Base-by-base conservation (phyloP, 2,888 invertebrate species). In the Dolomedes plantarius region DNA sequence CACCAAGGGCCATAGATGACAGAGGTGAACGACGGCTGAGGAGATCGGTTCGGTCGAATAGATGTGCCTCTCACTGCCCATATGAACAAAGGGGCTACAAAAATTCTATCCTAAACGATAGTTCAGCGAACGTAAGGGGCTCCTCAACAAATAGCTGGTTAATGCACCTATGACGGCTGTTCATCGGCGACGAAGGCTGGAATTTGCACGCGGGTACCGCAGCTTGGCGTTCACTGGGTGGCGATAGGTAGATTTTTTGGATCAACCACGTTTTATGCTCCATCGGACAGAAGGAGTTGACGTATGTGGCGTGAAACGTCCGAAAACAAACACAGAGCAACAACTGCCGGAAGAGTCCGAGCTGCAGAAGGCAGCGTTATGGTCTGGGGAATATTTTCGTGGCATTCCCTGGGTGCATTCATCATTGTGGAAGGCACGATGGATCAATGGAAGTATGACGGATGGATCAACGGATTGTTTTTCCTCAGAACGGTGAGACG, bases 1-100 rank as follows among this genome's bases (percentile, higher is more conserved):
- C 74, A 36, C 36, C 62, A 74, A 36, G 74, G n/a, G n/a, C 36
- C 23, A 50, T 62, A 74, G 64, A 74, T 74, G 36, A 64, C 23
- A 74, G 64, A n/a, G n/a, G n/a, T n/a, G n/a, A 74, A 74, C 9
- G 74, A 65, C 23, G 6, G 62, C 28, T 74, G 64, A 13, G 74
- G 56, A 32, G 36, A 32, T 62, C 64, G 41, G 16, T 46, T 46
- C 41, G 16, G 41, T 16, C 41, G 41, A 46, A 36, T 36, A 36
- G 36, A 36, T 36, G 41, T 16, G 2, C 16, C 46, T 74, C 36
- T 1, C 36, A 74, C 74, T 28, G 6, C 27, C 27, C 64, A 36
- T 27, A 64, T 64, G 64, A 74, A 74, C 62, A 62, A 64, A 23
- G 64, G 32, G 36, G 28, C 13, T 74, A 74, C 27, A 72, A 72